Base-by-base conservation (phyloP, 2,888 invertebrate species). In the Amblyteles armatorius region DNA sequence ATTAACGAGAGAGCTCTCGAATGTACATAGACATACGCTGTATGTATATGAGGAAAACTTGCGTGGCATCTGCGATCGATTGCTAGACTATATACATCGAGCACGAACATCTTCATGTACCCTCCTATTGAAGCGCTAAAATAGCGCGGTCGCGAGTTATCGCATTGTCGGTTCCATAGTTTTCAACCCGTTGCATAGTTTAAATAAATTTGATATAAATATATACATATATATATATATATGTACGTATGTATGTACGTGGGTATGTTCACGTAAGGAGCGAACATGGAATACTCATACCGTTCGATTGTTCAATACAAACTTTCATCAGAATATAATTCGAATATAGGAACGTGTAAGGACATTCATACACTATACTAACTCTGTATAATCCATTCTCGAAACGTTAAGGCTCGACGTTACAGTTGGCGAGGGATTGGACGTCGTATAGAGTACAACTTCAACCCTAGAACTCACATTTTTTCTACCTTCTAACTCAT, bases 31-130 rank as follows among this genome's bases (percentile, higher is more conserved):
- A 33, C 16, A 48, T 71, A 44, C 19, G 36, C 5, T 29, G 19
- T 52, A 60, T 50, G 22, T 52, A 60, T 57, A 22, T 26, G 65
- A 68, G 63, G 73, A 57, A 57, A 82, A 55, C 65, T 82, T 71
- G 81, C 84, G 82, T 82, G 82, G 50, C 79, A 74, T 22, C 68
- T 44, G 44, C 78, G 82, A 82, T 84, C 84, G 82, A 84, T 84
- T 57, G 19, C 69, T 74, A 69, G 52, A 69, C 71, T 71, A 55
- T 71, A 50, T 48, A 67, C 48, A 71, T 60, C 48, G 65, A 9
- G 68, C 69, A 79, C 82, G 79, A 79, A 82, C 76, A 72, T 79
- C 82, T 84, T 84, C 71, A 82, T 84, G 60, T 1, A 68, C 22
- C 16, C n/a, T n/a, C 29, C 52, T 44, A 40, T 44, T 44, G 44